Conservation (phyloP, 2,797 vertebrate species). For the Lagocephalus sceleratus region DNA sequence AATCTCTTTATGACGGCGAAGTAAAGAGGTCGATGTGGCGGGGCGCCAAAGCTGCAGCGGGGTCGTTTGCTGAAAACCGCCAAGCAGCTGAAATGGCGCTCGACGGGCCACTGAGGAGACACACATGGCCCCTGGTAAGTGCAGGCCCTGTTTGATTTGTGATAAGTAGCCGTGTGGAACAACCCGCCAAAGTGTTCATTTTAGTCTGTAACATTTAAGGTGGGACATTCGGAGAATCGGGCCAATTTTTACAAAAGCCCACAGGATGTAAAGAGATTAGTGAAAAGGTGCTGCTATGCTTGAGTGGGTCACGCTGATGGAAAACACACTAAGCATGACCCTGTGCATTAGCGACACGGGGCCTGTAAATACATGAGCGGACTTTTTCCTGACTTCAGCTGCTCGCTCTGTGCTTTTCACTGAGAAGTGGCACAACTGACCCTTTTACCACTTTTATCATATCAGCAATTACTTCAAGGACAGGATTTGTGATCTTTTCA, state of each 20-base stretch:
- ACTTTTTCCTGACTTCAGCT: constrained; percentile 32
- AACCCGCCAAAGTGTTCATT: constrained; percentile 16
- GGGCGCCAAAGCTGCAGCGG: constrained; percentile 10
- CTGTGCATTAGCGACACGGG: constrained; percentile 8
- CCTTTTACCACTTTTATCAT: too few relatives aligned
- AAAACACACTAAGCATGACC: constrained; percentile 51
- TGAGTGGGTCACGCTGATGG: constrained; percentile 35
- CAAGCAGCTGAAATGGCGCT: background rate
- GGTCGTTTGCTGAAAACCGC: constrained; percentile 7
- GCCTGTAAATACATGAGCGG: constrained; percentile 26
- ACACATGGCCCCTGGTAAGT: constrained; percentile 17
- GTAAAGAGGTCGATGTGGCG: constrained; percentile 13
- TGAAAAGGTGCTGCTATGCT: constrained; percentile 29
- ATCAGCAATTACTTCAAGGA: too few relatives aligned
- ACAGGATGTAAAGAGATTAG: constrained; percentile 9
- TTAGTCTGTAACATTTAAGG: constrained; percentile 19
- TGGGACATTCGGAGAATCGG: constrained; percentile 23
- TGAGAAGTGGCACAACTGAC: too few relatives aligned
- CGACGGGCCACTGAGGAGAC: constrained; percentile 6
- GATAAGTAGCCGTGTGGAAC: constrained; percentile 20
- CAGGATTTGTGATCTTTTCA: too few relatives aligned
- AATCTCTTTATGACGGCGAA: constrained; percentile 5
- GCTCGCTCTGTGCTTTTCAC: constrained; percentile 21
- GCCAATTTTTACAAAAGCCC: constrained; percentile 19
- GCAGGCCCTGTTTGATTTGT: constrained; percentile 6